Base-by-base conservation (phyloP, 2,888 invertebrate species). In the Tipula unca region DNA sequence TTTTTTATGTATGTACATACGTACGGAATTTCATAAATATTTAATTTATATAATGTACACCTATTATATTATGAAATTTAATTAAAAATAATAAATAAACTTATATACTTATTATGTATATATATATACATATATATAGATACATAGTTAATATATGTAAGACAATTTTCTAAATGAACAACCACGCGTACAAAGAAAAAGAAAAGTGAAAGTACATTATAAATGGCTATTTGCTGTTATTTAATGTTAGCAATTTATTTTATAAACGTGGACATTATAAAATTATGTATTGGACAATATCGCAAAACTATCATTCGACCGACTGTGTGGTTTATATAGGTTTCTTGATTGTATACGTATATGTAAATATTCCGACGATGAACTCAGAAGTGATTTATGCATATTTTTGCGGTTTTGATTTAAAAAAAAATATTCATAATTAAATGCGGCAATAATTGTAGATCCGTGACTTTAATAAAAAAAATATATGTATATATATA, bases 351-450 rank as follows among this genome's bases (percentile, higher is more conserved):
- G 6, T 48, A 17, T 48, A 48, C 48, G 25, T 1, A 69, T 69
- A 69, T 4, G 32, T 25, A n/a, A n/a, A n/a, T n/a, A 69, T 8
- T 69, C 25, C 69, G 25, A 69, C 69, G 25, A 69, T 25, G 13
- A 69, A 69, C 25, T 25, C 25, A 69, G 69, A 69, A 25, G 69
- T 69, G 25, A 69, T 69, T 69, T 69, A 69, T 69, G 69, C 69
- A 69, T 69, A 69, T 69, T 69, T 69, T 69, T 69, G 69, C 69
- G 69, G 69, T 69, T 69, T 69, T 69, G 69, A 69, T 69, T 25
- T 69, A 10, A 69, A 13, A 69, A 25, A 25, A 69, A n/a, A 69
- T 69, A 69, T 69, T 25, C 69, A 69, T 69, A 69, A 69, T 69
- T 69, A 69, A 69, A 69, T 10, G 69, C 69, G 69, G 69, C 69